phyloP scores from a whole-genome alignment of 2,797 vertebrate genomes.

The Microctenopoma steveboyesi region DNA sequence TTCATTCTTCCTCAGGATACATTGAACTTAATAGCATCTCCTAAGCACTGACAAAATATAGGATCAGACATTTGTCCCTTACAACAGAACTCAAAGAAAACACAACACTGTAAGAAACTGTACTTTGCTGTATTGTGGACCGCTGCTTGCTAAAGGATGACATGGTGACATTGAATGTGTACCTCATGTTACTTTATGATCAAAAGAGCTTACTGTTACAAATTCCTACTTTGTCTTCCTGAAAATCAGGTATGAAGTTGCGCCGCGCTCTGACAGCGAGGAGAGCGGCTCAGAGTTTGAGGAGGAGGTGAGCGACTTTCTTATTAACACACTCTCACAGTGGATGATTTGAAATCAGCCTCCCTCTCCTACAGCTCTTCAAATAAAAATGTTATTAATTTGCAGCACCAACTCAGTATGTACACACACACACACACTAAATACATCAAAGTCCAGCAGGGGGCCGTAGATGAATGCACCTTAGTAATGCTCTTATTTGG shows the following conservation, averaged over 20 bases:
- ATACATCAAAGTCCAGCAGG: constrained; percentile 44
- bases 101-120: background rate
- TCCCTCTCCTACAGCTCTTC: background rate
- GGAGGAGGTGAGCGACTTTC: constrained; percentile 88
- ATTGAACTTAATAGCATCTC: background rate
- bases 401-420: background rate
- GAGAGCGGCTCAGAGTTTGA: constrained; percentile 96
- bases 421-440: background rate
- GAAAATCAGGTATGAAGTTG: constrained; percentile 91
- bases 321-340: constrained; percentile 5
- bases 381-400: constrained; percentile 15
- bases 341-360: background rate
- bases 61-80: background rate
- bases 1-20: too few relatives aligned
- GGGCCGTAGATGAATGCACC: constrained; percentile 35
- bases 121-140: background rate
- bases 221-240: background rate
- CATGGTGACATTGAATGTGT: background rate
- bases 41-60: background rate
- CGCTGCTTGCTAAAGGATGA: background rate
- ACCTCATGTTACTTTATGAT: background rate
- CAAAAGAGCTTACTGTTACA: background rate
- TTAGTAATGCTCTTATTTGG: background rate
- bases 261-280: constrained; percentile 96
- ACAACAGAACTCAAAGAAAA: background rate